Conservation (phyloP, 2,888 invertebrate genomes). For the Eledone cirrhosa region DNA sequence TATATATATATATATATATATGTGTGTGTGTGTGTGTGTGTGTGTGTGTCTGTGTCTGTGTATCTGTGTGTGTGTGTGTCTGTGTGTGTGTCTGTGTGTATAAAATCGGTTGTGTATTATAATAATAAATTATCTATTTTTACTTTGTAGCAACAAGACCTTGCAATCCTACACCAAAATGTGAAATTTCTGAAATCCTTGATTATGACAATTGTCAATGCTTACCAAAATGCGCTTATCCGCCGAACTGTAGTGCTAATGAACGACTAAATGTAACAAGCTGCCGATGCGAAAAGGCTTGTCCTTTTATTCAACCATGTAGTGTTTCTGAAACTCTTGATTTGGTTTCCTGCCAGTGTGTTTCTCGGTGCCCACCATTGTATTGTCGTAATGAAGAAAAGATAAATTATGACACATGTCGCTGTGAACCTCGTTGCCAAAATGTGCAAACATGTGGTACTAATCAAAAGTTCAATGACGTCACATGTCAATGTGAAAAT, state of each 20-base stretch:
- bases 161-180: no score
- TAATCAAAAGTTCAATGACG: not conserved
- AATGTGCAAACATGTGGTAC: not conserved
- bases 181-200: not conserved
- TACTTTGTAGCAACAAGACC: no score
- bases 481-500: not conserved
- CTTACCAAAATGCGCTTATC: not conserved
- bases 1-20: not conserved
- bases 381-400: not conserved
- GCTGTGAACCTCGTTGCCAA: not conserved
- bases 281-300: not conserved
- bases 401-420: not conserved
- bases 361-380: not conserved
- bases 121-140: no score
- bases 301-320: not conserved
- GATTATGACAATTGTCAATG: not conserved
- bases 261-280: not conserved
- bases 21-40: accelerated
- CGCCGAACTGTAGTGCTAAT: not conserved
- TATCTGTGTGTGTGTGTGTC: no score
- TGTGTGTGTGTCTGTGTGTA: no score
- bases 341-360: not conserved
- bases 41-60: no score
- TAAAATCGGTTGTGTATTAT: no score
- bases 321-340: not conserved